Conservation (phyloP, 2,888 invertebrate species). For the Trissolcus brochymenae region DNA sequence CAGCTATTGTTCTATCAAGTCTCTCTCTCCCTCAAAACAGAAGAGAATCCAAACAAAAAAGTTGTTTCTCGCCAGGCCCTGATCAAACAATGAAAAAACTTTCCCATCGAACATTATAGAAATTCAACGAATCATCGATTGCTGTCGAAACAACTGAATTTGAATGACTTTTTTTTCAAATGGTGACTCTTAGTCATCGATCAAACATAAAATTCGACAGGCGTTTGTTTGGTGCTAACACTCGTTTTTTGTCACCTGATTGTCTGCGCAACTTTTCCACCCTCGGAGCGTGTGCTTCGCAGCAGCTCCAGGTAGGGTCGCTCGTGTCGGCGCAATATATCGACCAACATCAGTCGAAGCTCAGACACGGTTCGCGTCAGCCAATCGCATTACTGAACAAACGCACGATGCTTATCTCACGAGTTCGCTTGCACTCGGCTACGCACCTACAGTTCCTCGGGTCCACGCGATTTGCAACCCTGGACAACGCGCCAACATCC, state of each 20-base stretch:
- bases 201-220: neutral
- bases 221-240: slow-evolving; percentile 4
- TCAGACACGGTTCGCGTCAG: slow-evolving; percentile 57
- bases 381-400: slow-evolving; percentile 55
- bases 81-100: too few species aligned
- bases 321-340: slow-evolving; percentile 67
- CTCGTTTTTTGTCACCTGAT: slow-evolving; percentile 16
- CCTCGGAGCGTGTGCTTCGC: slow-evolving; percentile 30
- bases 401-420: slow-evolving; percentile 51
- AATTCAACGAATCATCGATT: too few species aligned
- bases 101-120: too few species aligned
- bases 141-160: too few species aligned
- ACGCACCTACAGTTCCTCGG: slow-evolving; percentile 47
- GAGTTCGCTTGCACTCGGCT: slow-evolving; percentile 42
- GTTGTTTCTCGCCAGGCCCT: too few species aligned
- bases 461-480: slow-evolving; percentile 13
- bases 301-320: slow-evolving; percentile 64
- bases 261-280: slow-evolving; percentile 10
- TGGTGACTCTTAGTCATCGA: slow-evolving; percentile 6
- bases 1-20: too few species aligned
- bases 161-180: too few species aligned
- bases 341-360: slow-evolving; percentile 66
- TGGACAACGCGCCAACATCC: neutral
- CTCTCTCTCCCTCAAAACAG: too few species aligned
- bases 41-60: too few species aligned